phyloP scores from a whole-genome alignment of 2,113 vertebrate genomes.

The Chionodraco myersi region DNA sequence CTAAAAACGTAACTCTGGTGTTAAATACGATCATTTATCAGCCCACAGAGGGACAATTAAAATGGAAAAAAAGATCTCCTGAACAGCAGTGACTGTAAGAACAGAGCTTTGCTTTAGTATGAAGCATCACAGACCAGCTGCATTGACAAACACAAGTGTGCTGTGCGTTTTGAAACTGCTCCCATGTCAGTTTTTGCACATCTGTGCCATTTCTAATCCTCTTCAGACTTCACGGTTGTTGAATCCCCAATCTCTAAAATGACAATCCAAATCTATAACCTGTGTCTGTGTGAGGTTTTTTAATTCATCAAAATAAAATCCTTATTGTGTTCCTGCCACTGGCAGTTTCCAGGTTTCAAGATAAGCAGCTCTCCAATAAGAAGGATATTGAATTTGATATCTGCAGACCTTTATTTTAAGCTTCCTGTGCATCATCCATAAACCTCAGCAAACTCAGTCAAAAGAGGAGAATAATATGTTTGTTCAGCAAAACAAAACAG shows the following conservation, averaged over 20 bases:
- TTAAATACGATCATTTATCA: neutral
- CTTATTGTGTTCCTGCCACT: slow-evolving; percentile 29
- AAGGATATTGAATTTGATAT: slow-evolving; percentile 45
- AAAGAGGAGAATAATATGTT: neutral
- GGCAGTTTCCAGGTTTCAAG: neutral
- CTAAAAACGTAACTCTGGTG: neutral
- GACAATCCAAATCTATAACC: slow-evolving; percentile 1
- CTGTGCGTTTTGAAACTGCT: slow-evolving; percentile 19
- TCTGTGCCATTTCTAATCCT: slow-evolving; percentile 13
- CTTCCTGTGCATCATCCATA: slow-evolving; percentile 18
- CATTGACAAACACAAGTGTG: slow-evolving; percentile 17
- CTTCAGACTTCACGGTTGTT: neutral
- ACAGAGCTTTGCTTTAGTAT: slow-evolving; percentile 10
- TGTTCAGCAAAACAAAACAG: neutral
- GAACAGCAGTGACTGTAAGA: neutral
- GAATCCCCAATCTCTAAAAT: slow-evolving; percentile 6
- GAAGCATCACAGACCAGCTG: neutral
- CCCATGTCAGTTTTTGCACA: slow-evolving; percentile 17
- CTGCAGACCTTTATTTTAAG: slow-evolving; percentile 28
- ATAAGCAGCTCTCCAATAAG: slow-evolving; percentile 36
- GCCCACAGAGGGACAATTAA: neutral
- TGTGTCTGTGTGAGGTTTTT: neutral
- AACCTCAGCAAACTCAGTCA: slow-evolving; percentile 6
- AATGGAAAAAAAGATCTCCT: neutral
- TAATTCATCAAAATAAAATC: slow-evolving; percentile 30